phyloP scores from a whole-genome alignment of 2,888 invertebrate species.

The Yponomeuta evonymella region DNA sequence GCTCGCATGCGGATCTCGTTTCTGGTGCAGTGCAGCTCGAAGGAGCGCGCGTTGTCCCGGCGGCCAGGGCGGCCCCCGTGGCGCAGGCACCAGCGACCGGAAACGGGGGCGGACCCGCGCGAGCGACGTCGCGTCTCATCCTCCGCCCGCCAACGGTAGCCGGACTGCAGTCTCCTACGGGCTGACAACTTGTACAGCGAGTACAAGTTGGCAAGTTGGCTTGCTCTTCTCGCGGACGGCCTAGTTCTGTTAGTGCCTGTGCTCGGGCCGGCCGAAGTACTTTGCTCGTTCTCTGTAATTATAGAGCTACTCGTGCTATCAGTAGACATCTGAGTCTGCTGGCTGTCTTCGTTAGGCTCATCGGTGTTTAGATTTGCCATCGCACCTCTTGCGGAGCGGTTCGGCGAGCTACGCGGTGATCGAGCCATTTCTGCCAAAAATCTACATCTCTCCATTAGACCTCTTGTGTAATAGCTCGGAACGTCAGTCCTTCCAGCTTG shows the following conservation, averaged over 20 bases:
- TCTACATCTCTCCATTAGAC: constrained; percentile 62
- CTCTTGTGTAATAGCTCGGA: constrained; percentile 58
- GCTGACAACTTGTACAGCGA: background rate
- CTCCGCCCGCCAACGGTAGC: background rate
- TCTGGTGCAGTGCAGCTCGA: constrained; percentile 62
- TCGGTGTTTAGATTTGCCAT: constrained; percentile 25
- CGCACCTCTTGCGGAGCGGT: constrained; percentile 24
- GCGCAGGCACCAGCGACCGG: constrained; percentile 43
- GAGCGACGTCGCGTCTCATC: constrained; percentile 4
- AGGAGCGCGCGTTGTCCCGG: constrained; percentile 49
- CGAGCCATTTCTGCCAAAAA: constrained; percentile 54
- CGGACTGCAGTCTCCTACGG: constrained; percentile 1
- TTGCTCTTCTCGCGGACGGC: constrained; percentile 6
- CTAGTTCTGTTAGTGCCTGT: constrained; percentile 1
- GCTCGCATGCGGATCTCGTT: constrained; percentile 70
- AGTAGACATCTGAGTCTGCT: background rate
- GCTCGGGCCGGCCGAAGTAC: constrained; percentile 5
- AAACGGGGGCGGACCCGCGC: constrained; percentile 16
- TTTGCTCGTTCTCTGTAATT: constrained; percentile 2
- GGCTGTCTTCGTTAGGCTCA: constrained; percentile 26
- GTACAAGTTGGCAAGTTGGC: background rate
- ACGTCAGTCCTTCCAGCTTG: constrained; percentile 58
- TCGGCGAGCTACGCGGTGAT: constrained; percentile 31
- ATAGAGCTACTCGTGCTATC: constrained; percentile 14
- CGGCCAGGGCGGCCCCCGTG: constrained; percentile 41